Conservation (phyloP, 2,113 vertebrate genomes). For the Gobio gobio region DNA sequence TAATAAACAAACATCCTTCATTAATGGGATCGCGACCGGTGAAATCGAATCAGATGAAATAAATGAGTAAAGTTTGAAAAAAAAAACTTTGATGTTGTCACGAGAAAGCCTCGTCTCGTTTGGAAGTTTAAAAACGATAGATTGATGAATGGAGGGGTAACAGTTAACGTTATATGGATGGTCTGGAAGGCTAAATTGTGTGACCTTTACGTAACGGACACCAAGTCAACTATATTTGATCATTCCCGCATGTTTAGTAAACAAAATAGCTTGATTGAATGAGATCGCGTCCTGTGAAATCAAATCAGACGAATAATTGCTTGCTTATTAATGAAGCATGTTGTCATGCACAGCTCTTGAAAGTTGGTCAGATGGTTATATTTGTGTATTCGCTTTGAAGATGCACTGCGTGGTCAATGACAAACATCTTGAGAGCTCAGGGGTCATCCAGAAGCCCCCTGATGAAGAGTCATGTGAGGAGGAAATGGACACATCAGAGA, state of each 20-base stretch:
- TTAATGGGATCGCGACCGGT: not conserved
- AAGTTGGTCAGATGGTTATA: not conserved
- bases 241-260: not conserved
- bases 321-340: not conserved
- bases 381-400: slow-evolving; percentile 12
- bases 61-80: not conserved
- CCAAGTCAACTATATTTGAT: too few relatives aligned
- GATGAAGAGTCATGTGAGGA: slow-evolving; percentile 78
- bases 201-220: too few relatives aligned
- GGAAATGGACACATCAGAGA: slow-evolving; percentile 94
- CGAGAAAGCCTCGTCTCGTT: not conserved
- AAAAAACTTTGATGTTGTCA: not conserved
- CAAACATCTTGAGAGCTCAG: slow-evolving; percentile 57
- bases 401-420: slow-evolving; percentile 44
- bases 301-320: not conserved
- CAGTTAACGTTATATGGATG: too few relatives aligned
- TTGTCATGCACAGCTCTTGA: not conserved
- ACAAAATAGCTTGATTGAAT: not conserved
- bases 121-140: not conserved
- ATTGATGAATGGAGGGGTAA: not conserved
- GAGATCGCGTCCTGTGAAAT: not conserved
- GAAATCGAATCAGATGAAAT: not conserved
- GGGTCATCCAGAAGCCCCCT: slow-evolving; percentile 70
- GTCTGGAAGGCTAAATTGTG: too few relatives aligned
- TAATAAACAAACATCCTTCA: not conserved